Conservation (phyloP, 2,113 vertebrate genomes). For the Arvicanthis niloticus region DNA sequence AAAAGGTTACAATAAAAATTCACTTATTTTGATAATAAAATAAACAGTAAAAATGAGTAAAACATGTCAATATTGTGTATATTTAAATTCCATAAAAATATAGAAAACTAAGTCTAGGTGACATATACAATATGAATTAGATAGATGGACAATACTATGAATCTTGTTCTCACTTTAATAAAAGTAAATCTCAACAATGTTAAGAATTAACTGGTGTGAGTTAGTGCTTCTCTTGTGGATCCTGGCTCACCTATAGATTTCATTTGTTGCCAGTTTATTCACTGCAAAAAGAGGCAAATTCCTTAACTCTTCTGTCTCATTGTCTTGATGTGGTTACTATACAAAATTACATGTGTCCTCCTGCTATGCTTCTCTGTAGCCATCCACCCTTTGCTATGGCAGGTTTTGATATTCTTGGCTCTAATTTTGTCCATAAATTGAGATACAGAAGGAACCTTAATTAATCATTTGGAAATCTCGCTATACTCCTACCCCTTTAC, state of each 20-base stretch:
- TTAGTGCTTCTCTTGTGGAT: background rate
- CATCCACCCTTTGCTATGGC: background rate
- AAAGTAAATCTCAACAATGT: background rate
- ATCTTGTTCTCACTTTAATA: background rate
- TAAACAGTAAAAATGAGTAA: constrained; percentile 13
- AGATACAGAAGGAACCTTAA: background rate
- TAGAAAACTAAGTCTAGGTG: background rate
- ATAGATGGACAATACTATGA: background rate
- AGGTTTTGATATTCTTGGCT: background rate
- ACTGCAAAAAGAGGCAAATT: background rate
- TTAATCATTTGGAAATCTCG: background rate
- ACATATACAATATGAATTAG: background rate
- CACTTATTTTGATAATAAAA: background rate
- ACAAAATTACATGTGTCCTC: background rate
- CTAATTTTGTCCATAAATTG: background rate
- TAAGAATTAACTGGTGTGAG: background rate
- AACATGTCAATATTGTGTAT: background rate
- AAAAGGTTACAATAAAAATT: background rate
- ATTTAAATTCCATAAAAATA: background rate
- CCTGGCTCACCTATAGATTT: background rate
- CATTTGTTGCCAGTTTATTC: background rate
- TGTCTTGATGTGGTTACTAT: background rate
- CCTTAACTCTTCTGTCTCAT: background rate
- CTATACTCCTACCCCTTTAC: background rate
- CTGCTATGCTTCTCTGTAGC: background rate